Base-by-base conservation (phyloP, 1,140 invertebrate genomes). In the Trissolcus basalis region DNA sequence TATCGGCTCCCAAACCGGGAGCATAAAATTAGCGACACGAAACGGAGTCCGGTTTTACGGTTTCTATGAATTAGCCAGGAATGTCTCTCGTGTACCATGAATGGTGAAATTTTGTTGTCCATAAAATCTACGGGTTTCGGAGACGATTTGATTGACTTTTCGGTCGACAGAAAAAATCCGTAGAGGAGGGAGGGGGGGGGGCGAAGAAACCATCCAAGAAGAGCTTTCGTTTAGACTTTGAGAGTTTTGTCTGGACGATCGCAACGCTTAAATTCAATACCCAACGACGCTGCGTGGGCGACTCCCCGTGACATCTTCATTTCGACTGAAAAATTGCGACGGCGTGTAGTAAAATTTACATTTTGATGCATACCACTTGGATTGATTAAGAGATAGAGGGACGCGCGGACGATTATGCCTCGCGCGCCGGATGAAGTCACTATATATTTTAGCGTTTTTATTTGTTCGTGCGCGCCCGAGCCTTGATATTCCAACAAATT, bases 241-340 rank as follows among this genome's bases (percentile, higher is more conserved):
- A n/a, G n/a, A n/a, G n/a, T n/a, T n/a, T n/a, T n/a, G n/a, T n/a
- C n/a, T n/a, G n/a, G n/a, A n/a, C n/a, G n/a, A n/a, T n/a, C n/a
- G n/a, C n/a, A 44, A 51, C 51, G 51, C 12, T 65, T 65, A 65
- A 65, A 65, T 44, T 50, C 53, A 36, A 67, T 45, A n/a, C 58
- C 58, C 51, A 58, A 67, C 54, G 53, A 56, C 12, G 49, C 4
- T 16, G 50, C 27, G 16, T 39, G 36, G 11, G 13, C 19, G 51
- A 61, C 39, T 32, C 14, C 6, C 1, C 43, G 44, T 51, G 54
- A 67, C 63, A 51, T 67, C 54, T 67, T 58, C 53, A 59, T 48
- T 59, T 14, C 39, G 45, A 54, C 8, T 27, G 6, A 27, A 27
- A 27, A 27, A 1, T n/a, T n/a, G 2, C 19, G 19, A 27, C 6